Evolutionary conservation across 2,888 invertebrate genomes (phyloP).

Genomic region (Adineta ricciae): DNA sequence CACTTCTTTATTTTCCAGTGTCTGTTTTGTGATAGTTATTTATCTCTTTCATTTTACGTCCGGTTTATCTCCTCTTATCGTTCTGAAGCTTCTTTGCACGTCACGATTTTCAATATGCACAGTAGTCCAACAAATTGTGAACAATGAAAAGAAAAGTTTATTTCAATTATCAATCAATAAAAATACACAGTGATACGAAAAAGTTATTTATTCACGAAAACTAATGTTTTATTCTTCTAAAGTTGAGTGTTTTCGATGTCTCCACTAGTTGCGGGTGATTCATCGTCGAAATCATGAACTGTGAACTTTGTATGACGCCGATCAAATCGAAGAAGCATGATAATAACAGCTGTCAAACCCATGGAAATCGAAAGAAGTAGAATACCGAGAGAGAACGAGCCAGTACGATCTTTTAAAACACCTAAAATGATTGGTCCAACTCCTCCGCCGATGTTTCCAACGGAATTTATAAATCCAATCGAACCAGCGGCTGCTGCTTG

Average conservation of each 20-base stretch:
- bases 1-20: not conserved
- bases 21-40: not conserved
- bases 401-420: conserved; percentile 2
- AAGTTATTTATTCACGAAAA: too few relatives aligned
- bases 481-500: conserved; percentile 4
- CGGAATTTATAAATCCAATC: conserved; percentile 5
- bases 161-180: too few relatives aligned
- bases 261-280: too few relatives aligned
- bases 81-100: not conserved
- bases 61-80: not conserved
- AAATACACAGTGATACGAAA: too few relatives aligned
- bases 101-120: not conserved
- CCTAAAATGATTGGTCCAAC: not conserved
- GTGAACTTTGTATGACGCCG: not conserved
- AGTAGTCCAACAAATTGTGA: not conserved
- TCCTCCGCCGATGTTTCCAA: not conserved
- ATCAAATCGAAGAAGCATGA: not conserved
- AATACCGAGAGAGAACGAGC: not conserved
- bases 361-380: not conserved
- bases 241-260: not conserved
- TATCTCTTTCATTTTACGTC: not conserved
- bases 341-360: not conserved
- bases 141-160: not conserved
- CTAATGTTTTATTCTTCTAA: too few relatives aligned
- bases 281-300: not conserved